Conservation (phyloP, 1,140 invertebrate species). For the Lucilia sericata region DNA sequence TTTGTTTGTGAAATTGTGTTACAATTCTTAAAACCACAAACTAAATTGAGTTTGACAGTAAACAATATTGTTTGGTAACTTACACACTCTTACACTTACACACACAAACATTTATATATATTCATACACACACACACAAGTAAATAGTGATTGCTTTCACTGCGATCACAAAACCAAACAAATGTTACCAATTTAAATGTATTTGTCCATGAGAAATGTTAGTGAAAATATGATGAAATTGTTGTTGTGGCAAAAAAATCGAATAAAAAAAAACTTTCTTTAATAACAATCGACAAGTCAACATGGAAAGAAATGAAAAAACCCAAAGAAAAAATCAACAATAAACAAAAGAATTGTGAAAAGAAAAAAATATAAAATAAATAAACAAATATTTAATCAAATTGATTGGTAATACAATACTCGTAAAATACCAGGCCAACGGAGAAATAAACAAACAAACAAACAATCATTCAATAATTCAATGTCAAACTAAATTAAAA, state of each 20-base stretch:
- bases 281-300: constrained; percentile 9
- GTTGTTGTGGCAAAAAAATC: no score
- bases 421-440: background rate
- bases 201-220: background rate
- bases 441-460: background rate
- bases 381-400: constrained; percentile 18
- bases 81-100: background rate
- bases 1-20: background rate
- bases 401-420: background rate
- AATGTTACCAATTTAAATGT: constrained; percentile 17
- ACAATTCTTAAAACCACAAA: constrained; percentile 19
- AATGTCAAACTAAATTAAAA: constrained; percentile 1
- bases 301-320: background rate
- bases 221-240: background rate
- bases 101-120: background rate
- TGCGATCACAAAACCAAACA: background rate
- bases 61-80: constrained; percentile 10
- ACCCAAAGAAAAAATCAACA: background rate
- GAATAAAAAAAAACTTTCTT: background rate
- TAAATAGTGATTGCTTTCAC: background rate
- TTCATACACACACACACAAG: background rate
- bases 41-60: constrained; percentile 23
- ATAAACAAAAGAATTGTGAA: background rate
- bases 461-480: constrained; percentile 6
- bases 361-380: background rate